Evolutionary conservation across 1,140 invertebrate genomes (phyloP).

Genomic region (Drosophila pseudoananassae): DNA sequence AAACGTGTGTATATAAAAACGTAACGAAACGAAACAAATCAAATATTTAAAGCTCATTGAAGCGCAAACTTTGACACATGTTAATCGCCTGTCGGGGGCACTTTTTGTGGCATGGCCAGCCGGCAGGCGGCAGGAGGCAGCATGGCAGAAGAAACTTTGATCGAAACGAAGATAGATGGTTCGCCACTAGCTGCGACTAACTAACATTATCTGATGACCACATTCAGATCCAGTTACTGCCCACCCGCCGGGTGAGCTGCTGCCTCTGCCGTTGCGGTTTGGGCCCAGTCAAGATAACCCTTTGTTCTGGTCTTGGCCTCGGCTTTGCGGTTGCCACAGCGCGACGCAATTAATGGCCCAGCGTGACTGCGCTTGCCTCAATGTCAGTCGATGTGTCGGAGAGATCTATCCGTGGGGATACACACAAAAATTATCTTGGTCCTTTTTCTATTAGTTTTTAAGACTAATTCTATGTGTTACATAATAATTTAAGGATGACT

Average conservation of each 20-base stretch:
- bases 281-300: conserved; percentile 27
- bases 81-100: conserved; percentile 31
- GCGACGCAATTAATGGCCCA: conserved; percentile 59
- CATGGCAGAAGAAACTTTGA: conserved; percentile 22
- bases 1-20: conserved; percentile 1
- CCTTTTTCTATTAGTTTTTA: neutral
- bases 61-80: conserved; percentile 78
- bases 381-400: conserved; percentile 1
- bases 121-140: neutral
- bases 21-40: conserved; percentile 63
- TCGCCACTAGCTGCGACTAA: conserved; percentile 34
- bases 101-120: neutral
- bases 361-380: conserved; percentile 17
- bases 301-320: conserved; percentile 62
- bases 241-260: conserved; percentile 20
- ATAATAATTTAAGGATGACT: neutral
- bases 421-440: too few species aligned
- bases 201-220: conserved; percentile 49
- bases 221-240: conserved; percentile 38
- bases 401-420: conserved; percentile 30
- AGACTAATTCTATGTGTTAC: neutral
- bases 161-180: conserved; percentile 31
- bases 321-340: conserved; percentile 58
- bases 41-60: conserved; percentile 82
- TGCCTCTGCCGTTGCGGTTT: neutral